Base-by-base conservation (phyloP, 2,113 vertebrate genomes). In the Oncorhynchus masou region DNA sequence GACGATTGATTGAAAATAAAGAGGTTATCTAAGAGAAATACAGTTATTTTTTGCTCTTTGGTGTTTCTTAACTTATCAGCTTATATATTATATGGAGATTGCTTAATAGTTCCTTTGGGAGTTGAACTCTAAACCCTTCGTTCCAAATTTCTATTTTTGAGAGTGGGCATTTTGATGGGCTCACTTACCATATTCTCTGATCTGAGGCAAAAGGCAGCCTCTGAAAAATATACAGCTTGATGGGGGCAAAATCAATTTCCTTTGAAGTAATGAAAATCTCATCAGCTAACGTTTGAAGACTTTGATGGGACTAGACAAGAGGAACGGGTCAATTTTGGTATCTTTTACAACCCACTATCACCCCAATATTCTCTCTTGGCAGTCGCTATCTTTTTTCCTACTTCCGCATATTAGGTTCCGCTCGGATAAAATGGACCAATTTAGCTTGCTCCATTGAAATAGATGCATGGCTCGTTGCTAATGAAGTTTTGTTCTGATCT, bases 181-280 rank as follows among this genome's bases (percentile, higher is more conserved):
- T 34, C 15, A 25, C 16, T 57, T 57, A 57, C 20, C 13, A 57
- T 57, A 57, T 57, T 45, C 54, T 57, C 54, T 57, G 15, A 57
- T 57, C 54, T 57, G 54, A 57, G 54, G 54, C 54, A 57, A 57
- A 57, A 57, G 4, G 15, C 16, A 57, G 20, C 4, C 54, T n/a
- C 20, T 64, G 62, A 64, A 64, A 25, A 64, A n/a, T 8, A 64
- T n/a, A 24, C 13, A 20, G 54, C 54, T 20, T 57, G 19, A 45
- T 2, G 9, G 39, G 34, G 39, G 9, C 19, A 57, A 57, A 57
- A 57, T 19, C 54, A 62, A 62, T 62, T 62, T 62, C 59, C 59
- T 62, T 76, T 75, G 70, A 78, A 71, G 73, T 70, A 76, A 19
- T 76, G 64, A 67, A 29, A 67, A 24, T 25, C 22, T 27, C 16